phyloP scores from a whole-genome alignment of 2,888 invertebrate species.

The Hydriomena furcata region DNA sequence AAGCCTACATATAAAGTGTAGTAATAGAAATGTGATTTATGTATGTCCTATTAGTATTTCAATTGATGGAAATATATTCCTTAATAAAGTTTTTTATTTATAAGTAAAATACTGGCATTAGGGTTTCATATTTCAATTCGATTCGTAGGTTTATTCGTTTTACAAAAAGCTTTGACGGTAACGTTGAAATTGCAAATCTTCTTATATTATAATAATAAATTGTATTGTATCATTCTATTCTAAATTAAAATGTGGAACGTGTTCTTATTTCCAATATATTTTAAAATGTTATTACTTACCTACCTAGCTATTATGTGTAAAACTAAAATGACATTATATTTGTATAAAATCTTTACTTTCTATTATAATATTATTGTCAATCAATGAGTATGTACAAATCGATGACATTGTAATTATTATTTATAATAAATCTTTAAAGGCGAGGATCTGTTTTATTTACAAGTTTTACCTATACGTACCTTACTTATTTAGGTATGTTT shows the following conservation, averaged over 20 bases:
- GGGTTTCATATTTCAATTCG: conserved; percentile 59
- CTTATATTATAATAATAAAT: neutral
- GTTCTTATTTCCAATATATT: conserved; percentile 65
- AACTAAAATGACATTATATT: conserved; percentile 78
- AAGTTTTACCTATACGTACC: too few species aligned
- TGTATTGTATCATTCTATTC: conserved; percentile 35
- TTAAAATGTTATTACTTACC: conserved; percentile 49
- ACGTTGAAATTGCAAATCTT: conserved; percentile 20
- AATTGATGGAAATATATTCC: conserved; percentile 62
- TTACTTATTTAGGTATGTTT: too few species aligned
- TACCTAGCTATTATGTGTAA: conserved; percentile 62
- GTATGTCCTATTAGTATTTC: conserved; percentile 42
- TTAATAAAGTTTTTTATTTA: conserved; percentile 76
- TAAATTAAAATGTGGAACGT: conserved; percentile 43
- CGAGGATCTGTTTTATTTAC: conserved; percentile 41
- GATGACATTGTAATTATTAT: conserved; percentile 72
- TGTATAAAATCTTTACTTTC: conserved; percentile 79
- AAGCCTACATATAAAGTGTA: conserved; percentile 33
- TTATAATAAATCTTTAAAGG: conserved; percentile 79
- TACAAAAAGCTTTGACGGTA: conserved; percentile 35
- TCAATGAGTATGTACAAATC: conserved; percentile 79
- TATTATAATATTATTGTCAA: conserved; percentile 72
- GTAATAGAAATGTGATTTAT: conserved; percentile 37
- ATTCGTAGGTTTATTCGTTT: conserved; percentile 39
- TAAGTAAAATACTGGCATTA: conserved; percentile 74